Conservation (phyloP, 2,888 invertebrate genomes). For the Tholera decimalis region DNA sequence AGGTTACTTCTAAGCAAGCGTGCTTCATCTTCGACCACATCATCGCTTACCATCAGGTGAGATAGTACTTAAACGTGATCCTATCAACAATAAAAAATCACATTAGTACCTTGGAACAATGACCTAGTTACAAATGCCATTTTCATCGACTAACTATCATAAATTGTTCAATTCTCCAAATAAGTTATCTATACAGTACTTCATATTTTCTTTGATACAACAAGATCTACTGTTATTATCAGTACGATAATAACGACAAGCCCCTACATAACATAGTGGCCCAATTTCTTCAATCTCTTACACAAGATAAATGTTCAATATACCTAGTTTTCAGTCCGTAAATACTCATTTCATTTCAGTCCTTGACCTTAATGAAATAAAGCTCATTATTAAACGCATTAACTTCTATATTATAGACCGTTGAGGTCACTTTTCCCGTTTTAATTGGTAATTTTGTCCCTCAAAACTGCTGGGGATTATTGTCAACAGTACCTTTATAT, state of each 20-base stretch:
- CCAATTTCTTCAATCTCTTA: slow-evolving; percentile 44
- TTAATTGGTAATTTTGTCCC: slow-evolving; percentile 57
- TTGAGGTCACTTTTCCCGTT: slow-evolving; percentile 35
- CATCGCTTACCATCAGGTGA: too few species aligned
- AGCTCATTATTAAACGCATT: slow-evolving; percentile 43
- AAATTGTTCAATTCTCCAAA: slow-evolving; percentile 5
- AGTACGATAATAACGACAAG: slow-evolving; percentile 39
- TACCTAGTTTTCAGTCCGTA: slow-evolving; percentile 14
- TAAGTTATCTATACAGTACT: slow-evolving; percentile 1
- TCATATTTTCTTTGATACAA: slow-evolving; percentile 23
- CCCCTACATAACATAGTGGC: slow-evolving; percentile 48
- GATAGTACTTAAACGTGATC: too few species aligned
- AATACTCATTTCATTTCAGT: slow-evolving; percentile 8
- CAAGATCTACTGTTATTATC: slow-evolving; percentile 28
- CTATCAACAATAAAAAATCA: too few species aligned
- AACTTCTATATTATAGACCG: slow-evolving; percentile 28
- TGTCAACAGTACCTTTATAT: slow-evolving; percentile 34
- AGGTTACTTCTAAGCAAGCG: too few species aligned
- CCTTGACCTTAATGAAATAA: slow-evolving; percentile 40
- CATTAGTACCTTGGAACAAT: too few species aligned
- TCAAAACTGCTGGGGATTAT: slow-evolving; percentile 38
- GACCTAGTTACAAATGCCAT: background rate
- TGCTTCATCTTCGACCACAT: too few species aligned
- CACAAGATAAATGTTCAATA: slow-evolving; percentile 23
- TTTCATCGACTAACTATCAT: background rate